Evolutionary conservation across 2,113 vertebrate genomes (phyloP), one percentile per base, ranked within the genome.

Genomic region (Hippocampus abdominalis): DNA sequence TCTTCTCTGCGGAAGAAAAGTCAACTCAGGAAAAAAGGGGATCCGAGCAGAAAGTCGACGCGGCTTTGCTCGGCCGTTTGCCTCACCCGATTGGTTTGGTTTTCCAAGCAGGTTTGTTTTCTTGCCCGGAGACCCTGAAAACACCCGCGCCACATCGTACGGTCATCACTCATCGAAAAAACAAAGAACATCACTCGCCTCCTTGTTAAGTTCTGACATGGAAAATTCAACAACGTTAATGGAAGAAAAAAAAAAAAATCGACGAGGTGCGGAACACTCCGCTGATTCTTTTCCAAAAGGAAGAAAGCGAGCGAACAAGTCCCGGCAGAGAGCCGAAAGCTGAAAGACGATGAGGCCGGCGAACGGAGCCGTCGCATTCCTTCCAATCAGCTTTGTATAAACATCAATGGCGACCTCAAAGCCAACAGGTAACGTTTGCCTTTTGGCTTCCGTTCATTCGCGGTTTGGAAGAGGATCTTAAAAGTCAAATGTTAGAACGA

Each of bases 121-220:
- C 75, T 89, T 91, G 78, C 85, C 88, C 63, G 79, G 75, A 8
- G 87, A 81, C 16, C 89, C 92, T 93, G 78, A 20, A 20, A 79
- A 67, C n/a, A 83, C 3, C n/a, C 56, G 16, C 25, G 29, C 23
- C 51, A 72, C 40, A 62, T 27, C 5, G 54, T 0, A 51, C 2
- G 39, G 39, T 54, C 29, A 66, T 23, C n/a, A 54, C 51, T 23
- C 21, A n/a, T 53, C 51, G 46, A 3, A 12, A 20, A 36, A 36
- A 27, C 27, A 15, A 9, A 60, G 57, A 60, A 16, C 2, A 60
- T 18, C 2, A 60, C 15, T 60, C 27, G 27, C 5, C 20, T 60
- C 27, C 25, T 29, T 29, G 13, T 59, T 59, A 13, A 13, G 15
- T 59, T 29, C 15, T 59, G 56, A 59, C 27, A 12, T 27, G 54